Evolutionary conservation across 2,113 vertebrate genomes (phyloP), one percentile per base, ranked within the genome.

Genomic region (Enhydra lutris): DNA sequence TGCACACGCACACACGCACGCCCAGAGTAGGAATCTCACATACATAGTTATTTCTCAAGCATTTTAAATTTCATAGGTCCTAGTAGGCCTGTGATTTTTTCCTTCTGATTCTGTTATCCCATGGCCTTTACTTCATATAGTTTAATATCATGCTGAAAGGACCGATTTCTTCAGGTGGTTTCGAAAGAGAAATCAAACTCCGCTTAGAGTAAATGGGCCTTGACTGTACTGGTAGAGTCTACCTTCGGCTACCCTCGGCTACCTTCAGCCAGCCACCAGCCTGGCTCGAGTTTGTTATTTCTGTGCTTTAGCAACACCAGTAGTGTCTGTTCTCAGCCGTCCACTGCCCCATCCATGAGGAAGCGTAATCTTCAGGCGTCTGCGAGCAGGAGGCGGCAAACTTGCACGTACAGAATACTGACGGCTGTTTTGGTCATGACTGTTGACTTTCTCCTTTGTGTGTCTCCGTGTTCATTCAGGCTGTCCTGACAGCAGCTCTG

Each of bases 401-500:
- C 23, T 34, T 74, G n/a, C 17, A 1, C 12, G 1, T 39, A 39
- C 20, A 24, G 67, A 36, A 15, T 18, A 26, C 21, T 17, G 7
- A 36, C 29, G 15, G 29, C 20, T 4, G 0, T n/a, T 57, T 52
- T 52, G 47, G 24, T 20, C 17, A 3, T 4, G 6, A 14, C 10
- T 36, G 2, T 29, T 88, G 17, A 12, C 67, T 29, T 69, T 45
- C 29, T 73, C 42, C 26, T 57, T 2, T 78, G 20, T 31, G 1
- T 67, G 45, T 92, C 69, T 88, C 34, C 1, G 0, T 26, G 31
- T 34, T 86, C 97, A 0, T 42, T 83, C 97, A 99, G 99, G 99
- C 74, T 99, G 99, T 93, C 99, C 99, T 0, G 59, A 94, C 63
- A 98, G 69, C 65, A 98, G 94, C 89, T 98, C 98, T 5, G 80